Conservation (phyloP, 2,888 invertebrate species). For the Balanococcus diminutus region DNA sequence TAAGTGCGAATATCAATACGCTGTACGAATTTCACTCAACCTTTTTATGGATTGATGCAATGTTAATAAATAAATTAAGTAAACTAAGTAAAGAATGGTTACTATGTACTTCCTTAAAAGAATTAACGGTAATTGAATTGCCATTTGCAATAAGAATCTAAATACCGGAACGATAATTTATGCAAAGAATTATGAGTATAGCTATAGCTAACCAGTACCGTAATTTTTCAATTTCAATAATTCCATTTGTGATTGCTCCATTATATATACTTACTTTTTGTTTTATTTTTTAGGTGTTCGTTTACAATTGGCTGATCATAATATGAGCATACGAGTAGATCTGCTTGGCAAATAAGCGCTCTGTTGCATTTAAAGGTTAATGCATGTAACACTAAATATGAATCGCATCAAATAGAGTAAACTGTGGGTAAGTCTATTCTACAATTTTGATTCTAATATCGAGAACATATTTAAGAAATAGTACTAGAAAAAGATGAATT, state of each 20-base stretch:
- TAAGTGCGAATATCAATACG: too few relatives aligned
- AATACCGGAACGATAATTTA: not conserved
- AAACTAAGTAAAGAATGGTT: too few relatives aligned
- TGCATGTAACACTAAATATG: not conserved
- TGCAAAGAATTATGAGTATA: too few relatives aligned
- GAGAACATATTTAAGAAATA: not conserved
- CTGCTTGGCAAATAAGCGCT: not conserved
- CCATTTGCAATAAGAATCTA: not conserved
- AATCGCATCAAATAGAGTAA: constrained; percentile 35
- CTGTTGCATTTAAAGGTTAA: constrained; percentile 37
- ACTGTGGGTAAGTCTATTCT: not conserved
- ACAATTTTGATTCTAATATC: not conserved
- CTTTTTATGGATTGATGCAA: not conserved
- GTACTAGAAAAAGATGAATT: not conserved
- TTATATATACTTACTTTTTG: not conserved
- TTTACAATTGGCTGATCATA: not conserved
- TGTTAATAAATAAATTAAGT: not conserved
- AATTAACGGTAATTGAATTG: not conserved
- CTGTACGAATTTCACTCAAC: not conserved
- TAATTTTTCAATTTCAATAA: not conserved
- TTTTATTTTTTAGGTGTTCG: not conserved
- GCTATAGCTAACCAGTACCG: too few relatives aligned
- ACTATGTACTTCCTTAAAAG: not conserved
- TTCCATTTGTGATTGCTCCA: not conserved
- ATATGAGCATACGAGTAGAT: not conserved